Percentiles rank a stretch among this genome's conserved stretches.
Evolutionary conservation across 2,797 vertebrate species (phyloP).

Genomic region (Decapterus maruadsi): DNA sequence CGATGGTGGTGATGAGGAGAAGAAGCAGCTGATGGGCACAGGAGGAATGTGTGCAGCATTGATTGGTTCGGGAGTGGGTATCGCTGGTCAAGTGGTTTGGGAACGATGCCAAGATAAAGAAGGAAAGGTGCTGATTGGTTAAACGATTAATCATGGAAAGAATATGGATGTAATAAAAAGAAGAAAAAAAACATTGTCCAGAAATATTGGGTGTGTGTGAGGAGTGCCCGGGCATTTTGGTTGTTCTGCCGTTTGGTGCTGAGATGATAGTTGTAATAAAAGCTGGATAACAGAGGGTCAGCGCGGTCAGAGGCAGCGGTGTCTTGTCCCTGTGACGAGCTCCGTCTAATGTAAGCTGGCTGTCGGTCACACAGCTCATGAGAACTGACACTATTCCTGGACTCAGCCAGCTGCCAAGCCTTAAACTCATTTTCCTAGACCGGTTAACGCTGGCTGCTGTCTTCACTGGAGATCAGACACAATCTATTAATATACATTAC

Average conservation of each 20-base stretch:
- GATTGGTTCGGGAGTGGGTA: not conserved
- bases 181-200: not conserved
- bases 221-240: not conserved
- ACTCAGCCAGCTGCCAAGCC: slow-evolving; percentile 49
- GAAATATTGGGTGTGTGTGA: not conserved
- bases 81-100: too few species aligned
- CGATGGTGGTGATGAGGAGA: not conserved
- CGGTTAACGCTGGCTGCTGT: slow-evolving; percentile 34
- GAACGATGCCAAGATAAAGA: not conserved
- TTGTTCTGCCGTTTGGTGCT: not conserved
- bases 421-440: slow-evolving; percentile 53
- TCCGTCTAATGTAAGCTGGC: slow-evolving; percentile 40
- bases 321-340: slow-evolving; percentile 29
- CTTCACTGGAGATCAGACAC: slow-evolving; percentile 46
- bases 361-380: slow-evolving; percentile 39
- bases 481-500: slow-evolving; percentile 61
- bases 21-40: not conserved
- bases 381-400: slow-evolving; percentile 60
- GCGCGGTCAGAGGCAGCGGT: slow-evolving; percentile 36
- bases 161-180: not conserved
- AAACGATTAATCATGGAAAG: not conserved
- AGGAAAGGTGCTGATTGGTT: not conserved
- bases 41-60: not conserved
- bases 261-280: slow-evolving; percentile 20
- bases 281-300: slow-evolving; percentile 29